Evolutionary conservation across 92 coral and sea anemone genomes (phyloP).

Genomic region (Parazoanthus darwini): DNA sequence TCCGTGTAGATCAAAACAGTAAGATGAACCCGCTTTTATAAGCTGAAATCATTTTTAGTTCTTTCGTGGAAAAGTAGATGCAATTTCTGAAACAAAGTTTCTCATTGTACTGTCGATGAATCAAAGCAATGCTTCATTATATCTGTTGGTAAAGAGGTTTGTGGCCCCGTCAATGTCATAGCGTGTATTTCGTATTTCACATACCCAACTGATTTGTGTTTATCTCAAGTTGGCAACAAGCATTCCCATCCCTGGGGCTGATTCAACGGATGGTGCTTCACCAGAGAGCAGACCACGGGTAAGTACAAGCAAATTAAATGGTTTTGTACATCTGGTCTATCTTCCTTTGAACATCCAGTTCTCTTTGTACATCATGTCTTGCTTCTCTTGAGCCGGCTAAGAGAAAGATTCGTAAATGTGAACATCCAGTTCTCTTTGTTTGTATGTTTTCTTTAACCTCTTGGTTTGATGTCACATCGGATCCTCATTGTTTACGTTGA

Average conservation of each 20-base stretch:
- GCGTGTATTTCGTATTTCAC: background rate
- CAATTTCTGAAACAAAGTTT: background rate
- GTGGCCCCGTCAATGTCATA: no score
- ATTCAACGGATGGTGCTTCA: constrained; percentile 46
- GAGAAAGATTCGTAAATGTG: background rate
- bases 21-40: background rate
- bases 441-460: no score
- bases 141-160: no score
- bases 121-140: no score
- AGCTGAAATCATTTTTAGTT: background rate
- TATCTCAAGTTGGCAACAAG: constrained; percentile 80
- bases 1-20: no score
- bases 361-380: background rate
- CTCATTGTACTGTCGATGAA: no score
- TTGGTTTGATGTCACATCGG: no score
- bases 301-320: background rate
- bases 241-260: constrained; percentile 91
- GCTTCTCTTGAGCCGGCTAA: background rate
- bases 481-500: no score
- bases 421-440: no score
- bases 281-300: constrained; percentile 60
- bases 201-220: background rate
- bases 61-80: background rate
- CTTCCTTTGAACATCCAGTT: no score
- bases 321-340: background rate